Evolutionary conservation across 2,888 invertebrate species (phyloP), one percentile per base, ranked within the genome.

Genomic region (Onchidella celtica): DNA sequence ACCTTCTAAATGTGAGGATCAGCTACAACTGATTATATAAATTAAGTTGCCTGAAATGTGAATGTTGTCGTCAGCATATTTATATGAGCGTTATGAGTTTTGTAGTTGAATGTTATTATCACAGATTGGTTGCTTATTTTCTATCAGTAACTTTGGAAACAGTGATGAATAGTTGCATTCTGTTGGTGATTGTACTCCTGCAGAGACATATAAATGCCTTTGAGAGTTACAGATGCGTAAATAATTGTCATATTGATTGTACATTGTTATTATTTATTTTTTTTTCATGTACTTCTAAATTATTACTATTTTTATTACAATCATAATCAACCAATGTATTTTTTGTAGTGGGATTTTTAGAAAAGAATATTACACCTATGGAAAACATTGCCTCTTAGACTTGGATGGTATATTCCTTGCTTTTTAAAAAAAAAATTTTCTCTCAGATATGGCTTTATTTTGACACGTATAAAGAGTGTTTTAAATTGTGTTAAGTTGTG

Each of bases 261-360:
- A 66, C 29, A 27, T 66, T 66, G 66, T n/a, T 66, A 66, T 32
- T 32, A 66, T 32, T 32, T 27, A 32, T 27, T 66, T 66, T 3
- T 11, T 66, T 66, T 14, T 66, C 17, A 32, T 66, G 66, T 66
- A 66, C 3, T 32, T 66, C 34, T 27, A 66, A 66, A 66, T 66
- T 66, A 66, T 66, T 66, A 66, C 32, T 66, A 66, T 66, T 66
- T 66, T 66, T 66, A 66, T 66, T 66, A 66, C 29, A 32, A 66
- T 27, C 32, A 34, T 66, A 66, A 66, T 66, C 66, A 66, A 66
- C 61, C 21, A 61, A n/a, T 61, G 61, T 61, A 61, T 61, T 4
- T 61, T 61, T 61, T 61, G n/a, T 14, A n/a, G 9, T 61, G 6
- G 27, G 6, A 61, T n/a, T n/a, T 55, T 9, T 55, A 17, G 47